A percentile compares a stretch with the other conserved stretches of the same genome.
Conservation (phyloP, 2,113 vertebrate species). For the Albula glossodonta region DNA sequence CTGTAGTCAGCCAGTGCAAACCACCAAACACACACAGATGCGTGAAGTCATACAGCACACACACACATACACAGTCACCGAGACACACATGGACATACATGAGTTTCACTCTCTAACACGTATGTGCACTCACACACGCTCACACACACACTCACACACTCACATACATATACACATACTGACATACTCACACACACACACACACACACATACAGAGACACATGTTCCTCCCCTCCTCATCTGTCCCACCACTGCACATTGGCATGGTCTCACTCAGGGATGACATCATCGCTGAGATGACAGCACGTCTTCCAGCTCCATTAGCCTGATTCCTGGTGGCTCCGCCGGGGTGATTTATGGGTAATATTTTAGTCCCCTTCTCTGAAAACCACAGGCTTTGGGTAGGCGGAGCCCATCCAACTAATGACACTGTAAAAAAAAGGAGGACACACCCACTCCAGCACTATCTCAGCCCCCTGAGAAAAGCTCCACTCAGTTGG, state of each 20-base stretch:
- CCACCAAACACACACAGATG: conserved; percentile 45
- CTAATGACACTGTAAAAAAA: conserved; percentile 63
- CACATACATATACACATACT: conserved; percentile 43
- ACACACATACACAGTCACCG: background rate
- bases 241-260: conserved; percentile 60
- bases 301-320: conserved; percentile 75
- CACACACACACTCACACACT: conserved; percentile 18
- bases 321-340: conserved; percentile 76
- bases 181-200: conserved; percentile 39
- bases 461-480: background rate
- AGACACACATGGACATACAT: background rate
- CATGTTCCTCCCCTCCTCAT: conserved; percentile 36
- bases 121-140: background rate
- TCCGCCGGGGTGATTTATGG: conserved; percentile 73
- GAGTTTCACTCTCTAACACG: no score
- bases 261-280: conserved; percentile 31
- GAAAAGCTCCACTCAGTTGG: background rate
- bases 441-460: conserved; percentile 12
- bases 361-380: conserved; percentile 67
- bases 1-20: conserved; percentile 63
- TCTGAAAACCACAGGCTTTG: conserved; percentile 62
- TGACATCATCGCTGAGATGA: conserved; percentile 76
- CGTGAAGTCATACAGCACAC: no score
- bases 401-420: conserved; percentile 59
- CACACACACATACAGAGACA: conserved; percentile 48